Conservation (phyloP, 2,888 invertebrate genomes). For the Gibbula magus region DNA sequence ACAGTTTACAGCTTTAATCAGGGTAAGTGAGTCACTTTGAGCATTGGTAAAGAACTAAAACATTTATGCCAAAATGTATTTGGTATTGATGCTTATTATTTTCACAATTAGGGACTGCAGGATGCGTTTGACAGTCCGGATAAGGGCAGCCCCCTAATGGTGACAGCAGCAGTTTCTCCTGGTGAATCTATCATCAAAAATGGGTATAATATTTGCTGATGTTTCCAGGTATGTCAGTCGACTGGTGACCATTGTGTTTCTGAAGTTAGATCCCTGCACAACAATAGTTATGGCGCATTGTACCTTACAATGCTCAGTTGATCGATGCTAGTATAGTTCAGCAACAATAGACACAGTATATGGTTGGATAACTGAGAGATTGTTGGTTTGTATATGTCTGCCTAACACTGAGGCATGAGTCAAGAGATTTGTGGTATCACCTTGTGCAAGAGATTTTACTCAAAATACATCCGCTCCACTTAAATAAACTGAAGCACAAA, state of each 20-base stretch:
- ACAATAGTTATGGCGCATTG: background rate
- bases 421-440: too few relatives aligned
- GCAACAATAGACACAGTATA: too few relatives aligned
- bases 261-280: too few relatives aligned
- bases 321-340: too few relatives aligned
- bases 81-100: background rate
- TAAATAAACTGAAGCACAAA: too few relatives aligned
- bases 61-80: background rate
- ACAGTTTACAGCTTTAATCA: background rate
- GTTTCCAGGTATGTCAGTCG: constrained; percentile 10
- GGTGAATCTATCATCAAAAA: background rate
- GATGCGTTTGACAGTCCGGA: constrained; percentile 13
- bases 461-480: too few relatives aligned
- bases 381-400: too few relatives aligned
- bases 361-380: too few relatives aligned
- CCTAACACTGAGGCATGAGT: too few relatives aligned
- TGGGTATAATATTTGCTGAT: background rate
- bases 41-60: background rate
- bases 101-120: background rate
- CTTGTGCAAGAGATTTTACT: too few relatives aligned
- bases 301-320: too few relatives aligned
- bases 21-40: constrained; percentile 6
- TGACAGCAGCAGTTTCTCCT: constrained; percentile 18
- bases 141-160: background rate
- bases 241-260: too few relatives aligned